Evolutionary conservation across 2,888 invertebrate species (phyloP).

Genomic region (Norana najaformis): DNA sequence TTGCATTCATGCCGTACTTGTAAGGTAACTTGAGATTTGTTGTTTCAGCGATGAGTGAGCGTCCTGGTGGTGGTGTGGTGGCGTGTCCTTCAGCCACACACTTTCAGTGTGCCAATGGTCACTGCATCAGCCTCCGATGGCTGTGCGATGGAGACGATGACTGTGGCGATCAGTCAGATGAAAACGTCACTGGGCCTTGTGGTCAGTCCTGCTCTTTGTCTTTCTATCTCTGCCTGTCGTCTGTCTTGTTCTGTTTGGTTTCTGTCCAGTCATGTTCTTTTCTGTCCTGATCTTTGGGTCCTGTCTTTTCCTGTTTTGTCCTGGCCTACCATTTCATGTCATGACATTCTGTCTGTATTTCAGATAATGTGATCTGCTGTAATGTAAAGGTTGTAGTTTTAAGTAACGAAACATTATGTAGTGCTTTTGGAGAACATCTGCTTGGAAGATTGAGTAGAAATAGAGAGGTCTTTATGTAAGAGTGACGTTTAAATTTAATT

Average conservation of each 20-base stretch:
- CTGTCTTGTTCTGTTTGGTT: not conserved
- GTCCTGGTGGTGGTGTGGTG: not conserved
- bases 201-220: not conserved
- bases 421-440: too few species aligned
- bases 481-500: not conserved
- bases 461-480: too few species aligned
- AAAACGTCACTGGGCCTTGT: slow-evolving; percentile 27
- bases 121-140: slow-evolving; percentile 76
- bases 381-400: too few species aligned
- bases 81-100: slow-evolving; percentile 7
- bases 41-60: not conserved
- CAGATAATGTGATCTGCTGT: too few species aligned
- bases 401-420: too few species aligned
- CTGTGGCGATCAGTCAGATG: slow-evolving; percentile 69
- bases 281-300: too few species aligned
- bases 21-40: not conserved
- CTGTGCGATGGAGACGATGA: slow-evolving; percentile 88
- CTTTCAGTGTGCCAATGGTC: slow-evolving; percentile 72
- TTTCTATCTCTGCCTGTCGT: not conserved
- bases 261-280: not conserved
- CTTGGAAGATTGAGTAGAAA: not conserved
- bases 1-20: not conserved
- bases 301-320: too few species aligned
- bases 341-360: too few species aligned
- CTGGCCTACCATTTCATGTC: too few species aligned